Conservation (phyloP, 2,113 vertebrate genomes). For the Hydropotes inermis region DNA sequence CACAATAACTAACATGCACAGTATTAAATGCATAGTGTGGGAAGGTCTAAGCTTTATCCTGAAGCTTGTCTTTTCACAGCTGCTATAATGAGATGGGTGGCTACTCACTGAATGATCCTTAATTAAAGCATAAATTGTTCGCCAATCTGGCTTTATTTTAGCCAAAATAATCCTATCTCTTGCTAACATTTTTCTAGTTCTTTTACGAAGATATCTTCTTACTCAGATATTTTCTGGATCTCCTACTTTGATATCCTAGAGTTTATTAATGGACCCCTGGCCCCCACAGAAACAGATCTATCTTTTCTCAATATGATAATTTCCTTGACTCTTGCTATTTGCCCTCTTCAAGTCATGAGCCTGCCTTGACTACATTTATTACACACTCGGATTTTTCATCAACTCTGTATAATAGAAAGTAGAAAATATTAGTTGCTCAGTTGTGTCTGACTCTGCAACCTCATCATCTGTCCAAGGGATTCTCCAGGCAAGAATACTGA, state of each 20-base stretch:
- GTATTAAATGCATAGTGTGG: not conserved
- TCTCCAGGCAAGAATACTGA: not conserved
- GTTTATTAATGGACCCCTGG: not conserved
- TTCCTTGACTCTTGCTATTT: not conserved
- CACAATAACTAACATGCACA: slow-evolving; percentile 4
- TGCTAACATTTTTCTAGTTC: not conserved
- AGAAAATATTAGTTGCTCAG: not conserved
- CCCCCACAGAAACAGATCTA: not conserved
- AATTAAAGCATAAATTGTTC: slow-evolving; percentile 23
- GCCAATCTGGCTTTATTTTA: not conserved
- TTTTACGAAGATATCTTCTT: not conserved
- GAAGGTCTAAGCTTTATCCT: slow-evolving; percentile 15
- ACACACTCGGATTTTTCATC: not conserved
- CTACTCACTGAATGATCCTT: not conserved
- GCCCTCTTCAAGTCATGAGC: not conserved
- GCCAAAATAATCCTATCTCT: not conserved
- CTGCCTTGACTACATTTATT: not conserved
- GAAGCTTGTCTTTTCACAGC: not conserved
- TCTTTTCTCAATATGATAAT: not conserved
- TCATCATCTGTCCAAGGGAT: not conserved
- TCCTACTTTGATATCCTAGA: not conserved
- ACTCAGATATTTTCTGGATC: not conserved
- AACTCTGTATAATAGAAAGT: not conserved
- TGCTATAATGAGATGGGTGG: not conserved
- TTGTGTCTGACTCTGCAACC: not conserved